Evolutionary conservation across 2,888 invertebrate species (phyloP), one percentile per base, ranked within the genome.

Genomic region (Itoplectis maculator): DNA sequence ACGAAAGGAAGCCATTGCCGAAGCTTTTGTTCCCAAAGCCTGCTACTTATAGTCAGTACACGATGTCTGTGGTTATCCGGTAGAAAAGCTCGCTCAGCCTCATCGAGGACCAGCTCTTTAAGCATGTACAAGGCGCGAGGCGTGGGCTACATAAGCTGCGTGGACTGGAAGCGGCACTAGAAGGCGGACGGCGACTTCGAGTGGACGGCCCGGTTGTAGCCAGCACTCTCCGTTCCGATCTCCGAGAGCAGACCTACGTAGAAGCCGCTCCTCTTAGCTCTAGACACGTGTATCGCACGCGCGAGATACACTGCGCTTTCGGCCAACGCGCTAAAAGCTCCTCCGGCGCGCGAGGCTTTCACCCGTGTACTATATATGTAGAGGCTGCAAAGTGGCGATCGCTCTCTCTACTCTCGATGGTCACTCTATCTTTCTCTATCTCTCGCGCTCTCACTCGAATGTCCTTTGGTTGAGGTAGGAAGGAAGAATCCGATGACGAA

Each of bases 271-370:
- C 65, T 63, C 56, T 15, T 15, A n/a, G 35, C 61, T 63, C n/a
- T n/a, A n/a, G 37, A 63, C 35, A 73, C 73, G 45, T 61, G 61
- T 68, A 73, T 77, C 15, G 66, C 72, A n/a, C n/a, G 23, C 61
- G 45, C 47, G 49, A 76, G 37, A 63, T 61, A 35, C 78, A 45
- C 51, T 51, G 7, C 18, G 2, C 51, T n/a, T 65, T 78, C 42
- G 65, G 18, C 63, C 45, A 47, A 56, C 59, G 18, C 70, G 47
- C 65, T 82, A 70, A 82, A 82, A 82, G 74, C 78, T 70, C 51
- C 74, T 65, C 56, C 20, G 69, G 23, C 20, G n/a, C 61, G 20
- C 61, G 66, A 23, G 49, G 47, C 68, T 68, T 68, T 29, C 49
- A 49, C 11, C 4, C 69, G 18, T 54, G 69, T 54, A 54, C n/a